Evolutionary conservation across 2,113 vertebrate genomes (phyloP), one percentile per base, ranked within the genome.

Genomic region (Labrus mixtus): DNA sequence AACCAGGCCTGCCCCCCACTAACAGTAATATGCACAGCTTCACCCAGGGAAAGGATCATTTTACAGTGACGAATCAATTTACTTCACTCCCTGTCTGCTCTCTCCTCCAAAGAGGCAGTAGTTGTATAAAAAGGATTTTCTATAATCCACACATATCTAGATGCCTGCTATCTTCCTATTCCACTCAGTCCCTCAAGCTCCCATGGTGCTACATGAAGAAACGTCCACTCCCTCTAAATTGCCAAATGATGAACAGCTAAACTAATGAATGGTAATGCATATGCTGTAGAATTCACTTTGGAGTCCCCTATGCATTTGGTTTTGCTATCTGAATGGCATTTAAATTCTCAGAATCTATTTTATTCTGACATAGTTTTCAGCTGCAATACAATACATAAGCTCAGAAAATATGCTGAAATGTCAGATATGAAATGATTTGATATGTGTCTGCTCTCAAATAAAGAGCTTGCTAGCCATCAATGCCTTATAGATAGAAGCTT

Each of bases 31-130:
- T 75, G 55, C 73, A 37, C 65, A 59, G 20, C 56, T 62, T 73
- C 67, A 78, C 62, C 58, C 16, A 46, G 59, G 63, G 71, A 76
- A 57, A 29, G 50, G 73, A 81, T 79, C 13, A 76, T 76, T 83
- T 81, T 76, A 77, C 76, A 73, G 80, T 85, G 81, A 84, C 84
- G 77, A 84, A 89, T 87, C 73, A 73, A 82, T 87, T 87, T 62
- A 41, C 71, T 76, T 22, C 73, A 54, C 73, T 78, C 67, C 33
- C 45, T 41, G 51, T 80, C 77, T 76, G 67, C 77, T 50, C 68
- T 71, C 74, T 79, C 73, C 51, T 76, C 68, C 57, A 63, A 77
- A 72, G 81, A 86, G 60, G 33, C 64, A 23, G 43, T 64, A 69
- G 73, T 72, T 79, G 78, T 68, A 80, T 59, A 72, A 82, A 53